These are phyloP conservation scores for Colius striatus DNA, from an alignment of 2,113 vertebrate genomes.

Conservation along the genomic window DNA sequence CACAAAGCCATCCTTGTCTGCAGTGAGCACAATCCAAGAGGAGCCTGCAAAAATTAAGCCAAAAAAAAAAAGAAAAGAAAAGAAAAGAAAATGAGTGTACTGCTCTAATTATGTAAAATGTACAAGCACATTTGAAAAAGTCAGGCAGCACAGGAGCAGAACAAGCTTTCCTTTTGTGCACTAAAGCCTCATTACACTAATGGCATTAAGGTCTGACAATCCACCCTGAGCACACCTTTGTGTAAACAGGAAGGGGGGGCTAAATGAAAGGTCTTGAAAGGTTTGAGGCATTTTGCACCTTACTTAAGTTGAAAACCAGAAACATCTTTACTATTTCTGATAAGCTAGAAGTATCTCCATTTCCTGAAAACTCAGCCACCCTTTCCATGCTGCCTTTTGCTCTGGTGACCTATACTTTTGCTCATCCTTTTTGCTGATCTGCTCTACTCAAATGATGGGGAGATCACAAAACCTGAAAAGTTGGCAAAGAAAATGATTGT, in stretches of 20 bases:
- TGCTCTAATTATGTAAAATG: not conserved
- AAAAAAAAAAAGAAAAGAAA: not conserved
- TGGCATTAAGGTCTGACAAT: constrained; percentile 39
- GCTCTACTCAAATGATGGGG: not conserved
- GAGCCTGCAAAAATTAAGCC: constrained; percentile 77
- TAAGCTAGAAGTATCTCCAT: not conserved
- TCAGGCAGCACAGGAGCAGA: not conserved
- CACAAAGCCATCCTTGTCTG: constrained; percentile 88
- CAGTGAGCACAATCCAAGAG: constrained; percentile 87
- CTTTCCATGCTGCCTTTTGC: not conserved
- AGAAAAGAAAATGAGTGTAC: not conserved
- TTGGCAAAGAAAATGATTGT: not conserved
- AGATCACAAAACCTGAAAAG: not conserved
- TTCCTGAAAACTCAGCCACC: not conserved
- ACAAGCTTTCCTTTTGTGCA: not conserved
- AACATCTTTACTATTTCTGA: not conserved
- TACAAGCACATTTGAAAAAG: not conserved
- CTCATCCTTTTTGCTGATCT: not conserved
- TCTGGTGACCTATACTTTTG: not conserved
- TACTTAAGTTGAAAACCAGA: not conserved
- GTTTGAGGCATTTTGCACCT: not conserved
- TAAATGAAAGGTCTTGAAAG: not conserved
- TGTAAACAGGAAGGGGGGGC: not conserved
- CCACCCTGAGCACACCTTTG: constrained; percentile 4
- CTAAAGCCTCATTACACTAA: constrained; percentile 37